Evolutionary conservation across 35 echinoderm and acorn worm species (phyloP).

Genomic region (Apostichopus japonicus): DNA sequence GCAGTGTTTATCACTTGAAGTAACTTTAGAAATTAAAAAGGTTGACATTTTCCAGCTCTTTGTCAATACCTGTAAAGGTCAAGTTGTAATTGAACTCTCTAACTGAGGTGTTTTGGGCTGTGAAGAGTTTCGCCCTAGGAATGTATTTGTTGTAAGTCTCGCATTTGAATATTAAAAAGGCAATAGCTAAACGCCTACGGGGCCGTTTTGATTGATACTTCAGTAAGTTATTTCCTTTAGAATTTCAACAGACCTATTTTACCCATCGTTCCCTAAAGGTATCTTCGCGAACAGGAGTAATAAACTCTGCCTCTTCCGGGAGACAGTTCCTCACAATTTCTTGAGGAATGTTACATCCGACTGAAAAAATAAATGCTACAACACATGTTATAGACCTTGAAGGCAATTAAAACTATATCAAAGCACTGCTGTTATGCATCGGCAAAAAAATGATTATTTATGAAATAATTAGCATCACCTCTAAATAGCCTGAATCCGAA

Average conservation of each 20-base stretch:
- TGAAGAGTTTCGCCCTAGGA: background rate
- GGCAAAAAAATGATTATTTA: too few species aligned
- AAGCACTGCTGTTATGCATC: too few species aligned
- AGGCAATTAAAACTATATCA: too few species aligned
- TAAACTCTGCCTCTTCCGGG: too few species aligned
- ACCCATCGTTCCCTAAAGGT: background rate
- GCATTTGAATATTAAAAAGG: slow-evolving; percentile 32
- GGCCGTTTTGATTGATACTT: slow-evolving; percentile 45
- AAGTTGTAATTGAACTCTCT: slow-evolving; percentile 33
- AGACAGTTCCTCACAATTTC: too few species aligned
- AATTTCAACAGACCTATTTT: slow-evolving; percentile 33
- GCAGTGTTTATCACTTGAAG: background rate
- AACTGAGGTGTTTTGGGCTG: background rate
- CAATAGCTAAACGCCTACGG: background rate
- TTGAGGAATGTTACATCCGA: too few species aligned
- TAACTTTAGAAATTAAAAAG: background rate
- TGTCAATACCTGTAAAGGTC: slow-evolving; percentile 7
- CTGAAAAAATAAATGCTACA: too few species aligned
- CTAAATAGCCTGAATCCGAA: too few species aligned
- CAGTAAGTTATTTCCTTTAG: background rate
- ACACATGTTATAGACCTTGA: too few species aligned
- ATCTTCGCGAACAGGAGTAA: too few species aligned
- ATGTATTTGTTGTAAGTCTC: slow-evolving; percentile 15
- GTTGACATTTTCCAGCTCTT: background rate
- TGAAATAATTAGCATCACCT: too few species aligned